These are phyloP conservation scores for Rhogogaster chlorosoma DNA, from an alignment of 2,888 invertebrate genomes.

Conservation along the genomic window DNA sequence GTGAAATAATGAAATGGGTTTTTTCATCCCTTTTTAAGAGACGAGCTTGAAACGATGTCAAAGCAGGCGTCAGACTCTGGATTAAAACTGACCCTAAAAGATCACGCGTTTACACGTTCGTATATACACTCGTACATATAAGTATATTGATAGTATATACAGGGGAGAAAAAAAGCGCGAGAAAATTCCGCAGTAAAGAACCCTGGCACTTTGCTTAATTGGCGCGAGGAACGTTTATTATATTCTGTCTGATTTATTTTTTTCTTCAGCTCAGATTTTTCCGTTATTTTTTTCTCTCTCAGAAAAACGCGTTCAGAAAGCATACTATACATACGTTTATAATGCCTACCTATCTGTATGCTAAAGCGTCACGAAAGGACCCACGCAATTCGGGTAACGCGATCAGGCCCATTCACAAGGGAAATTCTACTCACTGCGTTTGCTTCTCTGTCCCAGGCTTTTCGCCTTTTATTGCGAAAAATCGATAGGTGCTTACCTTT, in stretches of 20 bases:
- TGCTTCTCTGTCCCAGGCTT: conserved; percentile 52
- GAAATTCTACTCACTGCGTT: conserved; percentile 52
- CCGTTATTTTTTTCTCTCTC: not conserved
- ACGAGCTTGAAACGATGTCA: conserved; percentile 6
- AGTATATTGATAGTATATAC: not conserved
- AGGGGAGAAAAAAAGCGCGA: not conserved
- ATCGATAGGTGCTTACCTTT: conserved; percentile 62
- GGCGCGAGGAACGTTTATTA: not conserved
- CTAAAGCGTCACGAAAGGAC: conserved; percentile 29
- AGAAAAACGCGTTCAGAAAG: not conserved
- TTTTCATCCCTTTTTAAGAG: conserved; percentile 35
- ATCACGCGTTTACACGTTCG: not conserved
- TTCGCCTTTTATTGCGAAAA: conserved; percentile 62
- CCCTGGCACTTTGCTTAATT: conserved; percentile 32
- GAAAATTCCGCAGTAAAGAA: not conserved
- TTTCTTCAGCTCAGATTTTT: not conserved
- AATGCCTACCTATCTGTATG: not conserved
- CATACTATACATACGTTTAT: not conserved
- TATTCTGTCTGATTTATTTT: not conserved
- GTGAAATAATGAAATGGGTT: conserved; percentile 64
- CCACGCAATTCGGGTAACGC: conserved; percentile 62
- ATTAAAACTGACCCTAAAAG: conserved; percentile 48
- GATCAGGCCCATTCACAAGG: conserved; percentile 61
- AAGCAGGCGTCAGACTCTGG: conserved; percentile 29
- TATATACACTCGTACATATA: not conserved